These are phyloP conservation scores for Mythimna lalbum DNA, from an alignment of 2,888 invertebrate genomes.

Conservation along the genomic window DNA sequence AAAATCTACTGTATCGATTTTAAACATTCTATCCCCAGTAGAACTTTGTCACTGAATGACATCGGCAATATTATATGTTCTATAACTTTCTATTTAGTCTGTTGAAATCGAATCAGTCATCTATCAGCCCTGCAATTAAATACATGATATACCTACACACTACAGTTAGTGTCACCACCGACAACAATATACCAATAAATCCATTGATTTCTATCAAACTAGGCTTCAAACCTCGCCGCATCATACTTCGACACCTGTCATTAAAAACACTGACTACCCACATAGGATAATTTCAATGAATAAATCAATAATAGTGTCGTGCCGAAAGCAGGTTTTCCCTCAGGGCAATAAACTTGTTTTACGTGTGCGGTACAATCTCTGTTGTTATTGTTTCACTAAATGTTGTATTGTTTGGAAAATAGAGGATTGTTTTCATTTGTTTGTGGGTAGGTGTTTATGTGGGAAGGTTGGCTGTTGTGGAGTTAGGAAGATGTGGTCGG, in stretches of 20 bases:
- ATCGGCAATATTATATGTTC: too few species aligned
- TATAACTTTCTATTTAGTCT: neutral
- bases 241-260: constrained; percentile 57
- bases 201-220: constrained; percentile 22
- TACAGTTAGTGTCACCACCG: neutral
- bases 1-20: too few species aligned
- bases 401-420: constrained; percentile 55
- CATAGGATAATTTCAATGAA: constrained; percentile 66
- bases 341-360: constrained; percentile 71
- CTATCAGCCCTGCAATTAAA: neutral
- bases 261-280: constrained; percentile 56
- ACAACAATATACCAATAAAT: constrained; percentile 16
- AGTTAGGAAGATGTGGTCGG: neutral
- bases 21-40: too few species aligned
- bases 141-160: neutral
- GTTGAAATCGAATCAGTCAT: neutral
- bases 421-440: constrained; percentile 35
- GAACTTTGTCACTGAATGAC: too few species aligned
- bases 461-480: neutral
- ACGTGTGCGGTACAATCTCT: constrained; percentile 51
- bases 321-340: constrained; percentile 76
- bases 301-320: constrained; percentile 79
- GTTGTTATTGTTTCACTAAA: constrained; percentile 38
- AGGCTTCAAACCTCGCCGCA: constrained; percentile 1
- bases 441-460: constrained; percentile 13